phyloP scores from a whole-genome alignment of 2,888 invertebrate species.

The Acanthopleura granulata region DNA sequence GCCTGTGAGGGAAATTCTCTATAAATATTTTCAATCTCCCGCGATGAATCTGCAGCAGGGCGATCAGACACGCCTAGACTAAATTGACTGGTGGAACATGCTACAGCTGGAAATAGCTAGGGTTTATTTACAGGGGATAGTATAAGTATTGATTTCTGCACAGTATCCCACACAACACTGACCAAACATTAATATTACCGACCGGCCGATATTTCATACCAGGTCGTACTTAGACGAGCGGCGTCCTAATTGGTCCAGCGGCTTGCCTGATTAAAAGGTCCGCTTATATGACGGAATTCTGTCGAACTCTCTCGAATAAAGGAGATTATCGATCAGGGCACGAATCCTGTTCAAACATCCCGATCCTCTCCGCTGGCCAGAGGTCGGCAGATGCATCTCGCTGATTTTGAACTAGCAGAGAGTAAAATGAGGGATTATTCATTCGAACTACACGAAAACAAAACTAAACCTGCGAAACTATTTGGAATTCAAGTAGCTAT shows the following conservation, averaged over 20 bases:
- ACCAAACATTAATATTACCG: background rate
- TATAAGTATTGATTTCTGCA: background rate
- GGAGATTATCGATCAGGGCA: background rate
- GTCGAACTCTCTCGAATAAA: background rate
- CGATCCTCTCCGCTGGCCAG: too few relatives aligned
- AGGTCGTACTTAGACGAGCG: background rate
- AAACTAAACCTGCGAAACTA: too few relatives aligned
- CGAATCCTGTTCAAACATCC: too few relatives aligned
- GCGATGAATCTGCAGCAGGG: background rate
- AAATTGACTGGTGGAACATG: background rate
- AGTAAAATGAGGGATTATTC: too few relatives aligned
- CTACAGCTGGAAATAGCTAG: background rate
- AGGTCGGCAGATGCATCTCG: too few relatives aligned
- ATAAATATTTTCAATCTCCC: background rate
- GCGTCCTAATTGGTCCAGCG: background rate
- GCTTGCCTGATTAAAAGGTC: background rate
- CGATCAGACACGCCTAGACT: too few relatives aligned
- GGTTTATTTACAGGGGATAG: background rate
- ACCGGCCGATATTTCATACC: background rate
- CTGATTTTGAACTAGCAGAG: too few relatives aligned
- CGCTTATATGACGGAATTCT: background rate
- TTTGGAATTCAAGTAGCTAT: too few relatives aligned
- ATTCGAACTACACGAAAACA: too few relatives aligned
- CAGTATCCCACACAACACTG: background rate
- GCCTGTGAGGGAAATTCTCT: too few relatives aligned